Evolutionary conservation across 2,888 invertebrate species (phyloP).

Genomic region (Bhutanitis thaidina): DNA sequence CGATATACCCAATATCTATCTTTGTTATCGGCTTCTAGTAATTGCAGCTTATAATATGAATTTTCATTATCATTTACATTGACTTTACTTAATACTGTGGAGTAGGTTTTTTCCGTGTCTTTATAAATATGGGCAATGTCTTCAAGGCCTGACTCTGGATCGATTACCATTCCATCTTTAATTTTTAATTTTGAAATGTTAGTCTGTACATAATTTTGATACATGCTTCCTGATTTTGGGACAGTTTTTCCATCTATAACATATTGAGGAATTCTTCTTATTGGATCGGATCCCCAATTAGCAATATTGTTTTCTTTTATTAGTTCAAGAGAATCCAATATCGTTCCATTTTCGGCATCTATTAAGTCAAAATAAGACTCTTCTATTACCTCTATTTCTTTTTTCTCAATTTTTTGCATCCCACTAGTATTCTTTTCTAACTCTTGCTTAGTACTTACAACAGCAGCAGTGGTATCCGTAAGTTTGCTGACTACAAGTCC

Average conservation of each 20-base stretch:
- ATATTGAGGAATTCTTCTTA: conserved; percentile 15
- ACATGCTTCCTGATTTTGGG: conserved; percentile 15
- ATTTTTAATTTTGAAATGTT: conserved; percentile 6
- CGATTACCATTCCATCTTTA: conserved; percentile 12
- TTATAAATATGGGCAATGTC: conserved; percentile 12
- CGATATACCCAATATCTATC: conserved; percentile 88
- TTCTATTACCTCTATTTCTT: conserved; percentile 15
- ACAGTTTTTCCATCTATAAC: conserved; percentile 14
- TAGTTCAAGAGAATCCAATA: conserved; percentile 7
- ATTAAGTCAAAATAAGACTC: conserved; percentile 15
- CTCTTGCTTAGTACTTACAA: conserved; percentile 14
- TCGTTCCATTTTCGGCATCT: conserved; percentile 2
- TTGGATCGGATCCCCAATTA: conserved; percentile 9
- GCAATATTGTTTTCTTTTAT: conserved; percentile 16
- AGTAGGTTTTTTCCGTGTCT: conserved; percentile 4
- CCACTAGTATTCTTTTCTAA: conserved; percentile 5
- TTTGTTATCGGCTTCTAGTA: conserved; percentile 8
- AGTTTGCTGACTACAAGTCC: conserved; percentile 14
- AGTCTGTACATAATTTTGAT: conserved; percentile 1
- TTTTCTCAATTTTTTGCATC: conserved; percentile 6
- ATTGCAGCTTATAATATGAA: conserved; percentile 16
- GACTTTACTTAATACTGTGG: conserved; percentile 8
- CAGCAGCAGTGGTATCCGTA: conserved; percentile 15
- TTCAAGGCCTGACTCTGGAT: conserved; percentile 12
- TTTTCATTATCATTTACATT: conserved; percentile 13